These are phyloP conservation scores for Coenonympha arcania DNA, from an alignment of 2,888 invertebrate species.

Conservation along the genomic window DNA sequence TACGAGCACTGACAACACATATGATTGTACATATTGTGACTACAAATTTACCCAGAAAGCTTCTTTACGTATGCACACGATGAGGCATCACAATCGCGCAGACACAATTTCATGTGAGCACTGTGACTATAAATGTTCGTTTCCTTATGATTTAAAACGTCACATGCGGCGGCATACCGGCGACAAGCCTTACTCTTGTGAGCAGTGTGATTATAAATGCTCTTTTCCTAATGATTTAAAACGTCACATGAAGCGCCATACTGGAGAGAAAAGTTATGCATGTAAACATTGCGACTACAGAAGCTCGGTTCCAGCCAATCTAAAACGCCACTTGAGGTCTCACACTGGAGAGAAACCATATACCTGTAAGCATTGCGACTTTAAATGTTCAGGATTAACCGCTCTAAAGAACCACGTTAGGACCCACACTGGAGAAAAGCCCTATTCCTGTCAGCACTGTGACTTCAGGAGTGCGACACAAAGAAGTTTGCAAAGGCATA, in stretches of 20 bases:
- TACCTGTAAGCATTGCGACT: neutral
- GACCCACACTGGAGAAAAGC: neutral
- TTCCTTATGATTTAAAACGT: neutral
- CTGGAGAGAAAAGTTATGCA: neutral
- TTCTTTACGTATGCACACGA: neutral
- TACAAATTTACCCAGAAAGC: neutral
- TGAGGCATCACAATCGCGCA: neutral
- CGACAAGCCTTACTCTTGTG: neutral
- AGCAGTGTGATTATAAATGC: neutral
- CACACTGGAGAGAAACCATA: neutral
- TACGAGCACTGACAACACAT: too few relatives aligned
- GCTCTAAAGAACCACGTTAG: neutral
- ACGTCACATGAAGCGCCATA: neutral
- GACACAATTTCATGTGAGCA: neutral
- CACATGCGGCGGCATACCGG: neutral
- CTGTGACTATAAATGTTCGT: neutral
- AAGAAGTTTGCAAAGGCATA: too few relatives aligned
- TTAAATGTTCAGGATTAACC: neutral
- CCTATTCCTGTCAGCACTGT: neutral
- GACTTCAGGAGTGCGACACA: neutral
- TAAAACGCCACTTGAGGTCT: neutral
- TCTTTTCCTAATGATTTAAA: neutral
- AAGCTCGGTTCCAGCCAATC: neutral
- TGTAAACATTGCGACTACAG: neutral
- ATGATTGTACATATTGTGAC: too few relatives aligned